Percentiles rank a stretch among this genome's conserved stretches.
phyloP scores from a whole-genome alignment of 2,888 invertebrate species.

The Limnephilus auricula region DNA sequence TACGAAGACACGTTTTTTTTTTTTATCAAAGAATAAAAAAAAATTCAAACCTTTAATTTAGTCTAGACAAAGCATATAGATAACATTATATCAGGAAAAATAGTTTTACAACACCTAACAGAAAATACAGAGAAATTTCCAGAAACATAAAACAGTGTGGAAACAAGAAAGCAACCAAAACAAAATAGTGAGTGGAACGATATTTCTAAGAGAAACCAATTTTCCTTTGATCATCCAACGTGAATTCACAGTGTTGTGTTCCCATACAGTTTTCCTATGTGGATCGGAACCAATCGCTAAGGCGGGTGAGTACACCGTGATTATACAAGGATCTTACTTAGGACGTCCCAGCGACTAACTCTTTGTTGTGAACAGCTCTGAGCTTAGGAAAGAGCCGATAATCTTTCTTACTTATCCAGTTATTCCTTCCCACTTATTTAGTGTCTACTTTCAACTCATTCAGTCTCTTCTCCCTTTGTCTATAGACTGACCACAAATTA shows the following conservation, averaged over 20 bases:
- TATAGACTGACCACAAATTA: background rate
- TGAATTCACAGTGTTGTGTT: background rate
- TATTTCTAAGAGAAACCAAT: background rate
- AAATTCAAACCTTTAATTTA: no score
- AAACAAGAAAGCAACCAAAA: background rate
- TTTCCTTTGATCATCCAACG: background rate
- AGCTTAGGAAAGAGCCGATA: conserved; percentile 60
- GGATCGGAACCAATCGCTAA: background rate
- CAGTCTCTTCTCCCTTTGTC: background rate
- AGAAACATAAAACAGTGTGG: background rate
- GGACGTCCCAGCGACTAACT: conserved; percentile 35
- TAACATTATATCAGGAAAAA: background rate
- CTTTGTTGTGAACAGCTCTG: conserved; percentile 56
- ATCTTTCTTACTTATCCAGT: conserved; percentile 62
- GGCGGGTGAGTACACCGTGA: background rate
- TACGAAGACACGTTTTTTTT: background rate
- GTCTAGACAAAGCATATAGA: no score
- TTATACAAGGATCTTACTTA: conserved; percentile 47
- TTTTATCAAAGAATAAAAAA: background rate
- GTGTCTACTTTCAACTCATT: conserved; percentile 17
- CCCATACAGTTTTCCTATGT: background rate
- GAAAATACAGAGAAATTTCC: background rate
- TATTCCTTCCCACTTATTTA: conserved; percentile 52
- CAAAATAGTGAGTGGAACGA: background rate
- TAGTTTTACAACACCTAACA: background rate